Percentiles rank a stretch among this genome's conserved stretches.
Conservation (phyloP, 2,888 invertebrate species). For the Alentia gelatinosa region DNA sequence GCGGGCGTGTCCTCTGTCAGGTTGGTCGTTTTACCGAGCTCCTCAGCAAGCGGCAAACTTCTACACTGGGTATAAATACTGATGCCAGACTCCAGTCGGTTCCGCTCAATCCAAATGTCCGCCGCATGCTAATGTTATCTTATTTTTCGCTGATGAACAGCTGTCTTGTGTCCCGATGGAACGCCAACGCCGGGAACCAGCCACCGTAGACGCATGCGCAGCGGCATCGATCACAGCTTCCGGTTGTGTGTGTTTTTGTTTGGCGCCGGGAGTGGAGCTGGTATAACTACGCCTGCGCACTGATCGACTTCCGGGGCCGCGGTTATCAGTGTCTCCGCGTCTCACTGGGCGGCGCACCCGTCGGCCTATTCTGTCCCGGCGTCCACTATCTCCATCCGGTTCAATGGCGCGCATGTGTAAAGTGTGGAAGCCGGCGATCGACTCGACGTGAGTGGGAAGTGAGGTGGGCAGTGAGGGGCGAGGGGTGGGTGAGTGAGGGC, state of each 20-base stretch:
- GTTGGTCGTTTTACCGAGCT: too few species aligned
- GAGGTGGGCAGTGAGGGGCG: not conserved
- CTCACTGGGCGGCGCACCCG: not conserved
- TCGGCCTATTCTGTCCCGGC: not conserved
- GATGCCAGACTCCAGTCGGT: too few species aligned
- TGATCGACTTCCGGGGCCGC: not conserved
- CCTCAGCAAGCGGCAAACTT: too few species aligned
- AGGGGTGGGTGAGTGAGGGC: not conserved
- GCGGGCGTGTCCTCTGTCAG: too few species aligned
- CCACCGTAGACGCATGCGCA: not conserved
- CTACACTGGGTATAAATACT: too few species aligned
- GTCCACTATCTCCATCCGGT: constrained; percentile 3
- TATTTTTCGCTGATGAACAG: not conserved
- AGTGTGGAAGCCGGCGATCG: not conserved
- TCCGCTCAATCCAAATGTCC: too few species aligned
- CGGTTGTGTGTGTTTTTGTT: not conserved
- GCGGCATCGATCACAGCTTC: not conserved
- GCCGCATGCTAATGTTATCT: not conserved
- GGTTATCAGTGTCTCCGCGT: not conserved
- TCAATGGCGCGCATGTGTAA: not conserved
- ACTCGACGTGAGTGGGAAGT: too few species aligned
- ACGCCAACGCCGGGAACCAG: not conserved
- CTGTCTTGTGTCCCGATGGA: not conserved
- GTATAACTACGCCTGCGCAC: too few species aligned
- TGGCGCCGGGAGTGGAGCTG: not conserved